Evolutionary conservation across 2,888 invertebrate genomes (phyloP).

Genomic region (Stegophylla sp.): DNA sequence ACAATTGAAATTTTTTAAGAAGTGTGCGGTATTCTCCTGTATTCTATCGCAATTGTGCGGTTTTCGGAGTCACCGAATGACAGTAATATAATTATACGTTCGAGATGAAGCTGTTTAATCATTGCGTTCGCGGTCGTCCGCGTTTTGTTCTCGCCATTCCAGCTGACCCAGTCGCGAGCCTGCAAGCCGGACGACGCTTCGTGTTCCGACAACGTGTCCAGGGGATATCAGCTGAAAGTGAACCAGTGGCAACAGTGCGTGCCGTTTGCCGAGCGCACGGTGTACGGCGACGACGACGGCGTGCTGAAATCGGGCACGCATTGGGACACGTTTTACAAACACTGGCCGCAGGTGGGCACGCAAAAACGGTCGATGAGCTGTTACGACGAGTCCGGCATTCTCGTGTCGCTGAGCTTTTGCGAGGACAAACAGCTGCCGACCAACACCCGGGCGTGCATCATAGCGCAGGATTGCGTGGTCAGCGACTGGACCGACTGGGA

Average conservation of each 20-base stretch:
- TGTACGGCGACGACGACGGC: slow-evolving; percentile 24
- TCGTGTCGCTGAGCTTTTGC: slow-evolving; percentile 53
- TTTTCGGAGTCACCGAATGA: too few species aligned
- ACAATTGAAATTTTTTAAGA: too few species aligned
- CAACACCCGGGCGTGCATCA: slow-evolving; percentile 67
- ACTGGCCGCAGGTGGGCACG: slow-evolving; percentile 63
- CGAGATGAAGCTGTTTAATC: too few species aligned
- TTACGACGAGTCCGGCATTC: slow-evolving; percentile 60
- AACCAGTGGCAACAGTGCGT: slow-evolving; percentile 63
- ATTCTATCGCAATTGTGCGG: too few species aligned
- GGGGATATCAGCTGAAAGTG: slow-evolving; percentile 61
- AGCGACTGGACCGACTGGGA: slow-evolving; percentile 71
- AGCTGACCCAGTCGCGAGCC: slow-evolving; percentile 64
- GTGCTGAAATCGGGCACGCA: slow-evolving; percentile 43
- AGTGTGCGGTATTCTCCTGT: too few species aligned
- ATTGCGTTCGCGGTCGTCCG: not conserved
- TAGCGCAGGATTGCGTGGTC: slow-evolving; percentile 68
- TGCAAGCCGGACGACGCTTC: slow-evolving; percentile 62
- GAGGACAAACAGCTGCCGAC: slow-evolving; percentile 59
- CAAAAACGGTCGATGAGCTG: slow-evolving; percentile 62
- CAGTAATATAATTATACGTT: too few species aligned
- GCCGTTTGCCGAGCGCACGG: slow-evolving; percentile 36
- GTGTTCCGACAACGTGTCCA: slow-evolving; percentile 49
- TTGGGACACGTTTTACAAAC: slow-evolving; percentile 63
- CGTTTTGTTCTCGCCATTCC: slow-evolving; percentile 1